Conservation (phyloP, 2,113 vertebrate species). For the Phalacrocorax pelagicus region DNA sequence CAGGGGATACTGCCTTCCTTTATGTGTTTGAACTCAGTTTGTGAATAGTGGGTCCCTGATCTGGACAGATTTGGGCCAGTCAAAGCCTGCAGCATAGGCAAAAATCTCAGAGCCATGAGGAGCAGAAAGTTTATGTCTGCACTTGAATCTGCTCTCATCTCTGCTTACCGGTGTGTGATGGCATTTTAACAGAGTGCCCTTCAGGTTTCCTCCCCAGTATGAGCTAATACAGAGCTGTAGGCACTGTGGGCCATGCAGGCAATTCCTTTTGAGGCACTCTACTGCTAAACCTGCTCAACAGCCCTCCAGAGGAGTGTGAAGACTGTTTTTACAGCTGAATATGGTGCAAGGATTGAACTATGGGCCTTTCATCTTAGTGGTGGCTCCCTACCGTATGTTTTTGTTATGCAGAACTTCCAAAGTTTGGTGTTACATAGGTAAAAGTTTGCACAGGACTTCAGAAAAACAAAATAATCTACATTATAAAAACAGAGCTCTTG, state of each 20-base stretch:
- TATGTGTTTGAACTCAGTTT: background rate
- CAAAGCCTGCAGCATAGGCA: background rate
- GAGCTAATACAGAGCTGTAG: background rate
- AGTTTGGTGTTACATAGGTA: background rate
- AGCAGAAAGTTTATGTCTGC: background rate
- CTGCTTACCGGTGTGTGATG: background rate
- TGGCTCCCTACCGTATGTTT: background rate
- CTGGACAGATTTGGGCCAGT: background rate
- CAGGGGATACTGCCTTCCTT: background rate
- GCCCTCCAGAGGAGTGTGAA: background rate
- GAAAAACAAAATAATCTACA: background rate
- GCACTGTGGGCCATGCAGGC: background rate
- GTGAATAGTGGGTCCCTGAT: background rate
- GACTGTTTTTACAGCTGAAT: conserved; percentile 32
- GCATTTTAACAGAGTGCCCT: background rate
- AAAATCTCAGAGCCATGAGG: background rate
- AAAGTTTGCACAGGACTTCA: background rate
- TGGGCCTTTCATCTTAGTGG: background rate
- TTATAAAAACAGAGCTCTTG: background rate
- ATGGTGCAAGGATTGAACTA: background rate
- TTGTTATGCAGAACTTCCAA: background rate
- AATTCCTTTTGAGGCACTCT: background rate
- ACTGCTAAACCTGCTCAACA: background rate
- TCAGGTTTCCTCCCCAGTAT: background rate
- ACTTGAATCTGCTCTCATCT: background rate